Base-by-base conservation (phyloP, 2,797 vertebrate genomes). In the Cottoperca gobio region DNA sequence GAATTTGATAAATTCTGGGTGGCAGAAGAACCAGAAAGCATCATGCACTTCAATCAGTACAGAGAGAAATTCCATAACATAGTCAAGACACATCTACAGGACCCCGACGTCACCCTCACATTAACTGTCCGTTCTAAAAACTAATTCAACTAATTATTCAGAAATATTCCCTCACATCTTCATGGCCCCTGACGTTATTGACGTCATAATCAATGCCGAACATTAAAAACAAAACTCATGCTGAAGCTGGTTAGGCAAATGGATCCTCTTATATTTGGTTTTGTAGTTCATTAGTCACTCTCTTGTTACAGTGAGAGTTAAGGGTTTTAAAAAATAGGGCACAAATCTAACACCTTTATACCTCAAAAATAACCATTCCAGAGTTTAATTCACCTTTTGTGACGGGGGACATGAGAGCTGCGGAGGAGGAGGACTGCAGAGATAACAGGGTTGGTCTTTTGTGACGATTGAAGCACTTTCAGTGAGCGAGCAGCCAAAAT, bases 1-100 rank as follows among this genome's bases (percentile, higher is more conserved):
- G 97, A 99, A 85, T 99, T 99, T 88, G 96, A 99, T 93, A 96
- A 96, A 82, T 99, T 99, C 95, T 99, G 98, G 98, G 93, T 99
- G 88, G 94, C 96, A 74, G 97, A 98, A 88, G 94, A 98, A 83
- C 98, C 98, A 16, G 96, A 97, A 86, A 99, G 97, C 92, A 99
- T 99, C 92, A 99, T 99, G 98, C 95, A 97, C 82, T 99, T 99
- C 93, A 99, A 99, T 82, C 94, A 95, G 2, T 99, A 99, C 92
- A 95, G 98, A 94, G 98, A 99, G 88, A 98, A 96, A 90, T 99
- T 99, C 86, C 97, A 99, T 45, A 93, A 95, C 75, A 94, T 95
- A 68, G 91, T 99, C 79, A 97, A 96, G 91, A 86, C 89, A 69
- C 94, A 95, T 26, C 94, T 99, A 1, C 89, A 94, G 91, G 92